phyloP scores from a whole-genome alignment of 2,797 vertebrate genomes.

The Acanthurus leucopareius region DNA sequence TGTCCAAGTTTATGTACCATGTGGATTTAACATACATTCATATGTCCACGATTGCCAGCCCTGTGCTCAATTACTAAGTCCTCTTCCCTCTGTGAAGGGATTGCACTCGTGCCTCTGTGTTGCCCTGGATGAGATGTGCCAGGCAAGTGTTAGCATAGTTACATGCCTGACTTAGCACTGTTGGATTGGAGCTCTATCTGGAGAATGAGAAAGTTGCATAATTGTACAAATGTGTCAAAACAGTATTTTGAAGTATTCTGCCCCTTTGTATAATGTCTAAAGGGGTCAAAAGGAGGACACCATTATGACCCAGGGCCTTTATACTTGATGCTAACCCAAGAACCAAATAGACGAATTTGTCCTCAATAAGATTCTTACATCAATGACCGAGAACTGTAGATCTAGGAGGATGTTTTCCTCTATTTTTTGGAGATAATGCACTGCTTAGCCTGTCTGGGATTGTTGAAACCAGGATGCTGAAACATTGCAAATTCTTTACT shows the following conservation, averaged over 20 bases:
- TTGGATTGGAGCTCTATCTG: not conserved
- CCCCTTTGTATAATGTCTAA: not conserved
- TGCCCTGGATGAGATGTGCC: not conserved
- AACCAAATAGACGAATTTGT: not conserved
- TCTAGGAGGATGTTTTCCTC: not conserved
- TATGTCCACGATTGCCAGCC: conserved; percentile 5
- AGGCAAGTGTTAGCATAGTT: not conserved
- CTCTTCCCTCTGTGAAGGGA: not conserved
- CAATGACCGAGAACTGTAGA: not conserved
- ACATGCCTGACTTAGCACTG: not conserved
- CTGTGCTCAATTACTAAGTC: not conserved
- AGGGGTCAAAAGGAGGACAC: not conserved
- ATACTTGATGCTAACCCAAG: not conserved
- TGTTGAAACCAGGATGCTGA: not conserved
- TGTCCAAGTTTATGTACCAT: conserved; percentile 33
- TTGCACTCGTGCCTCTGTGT: not conserved
- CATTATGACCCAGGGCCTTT: not conserved
- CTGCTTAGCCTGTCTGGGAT: too few relatives aligned
- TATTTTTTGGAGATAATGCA: not conserved
- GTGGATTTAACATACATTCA: conserved; percentile 2
- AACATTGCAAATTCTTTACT: not conserved
- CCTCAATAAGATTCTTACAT: not conserved
- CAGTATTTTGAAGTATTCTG: not conserved
- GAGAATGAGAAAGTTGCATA: not conserved
- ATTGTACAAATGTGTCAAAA: not conserved